Conservation (phyloP, 2,113 vertebrate genomes). For the Phyllostomus hastatus region DNA sequence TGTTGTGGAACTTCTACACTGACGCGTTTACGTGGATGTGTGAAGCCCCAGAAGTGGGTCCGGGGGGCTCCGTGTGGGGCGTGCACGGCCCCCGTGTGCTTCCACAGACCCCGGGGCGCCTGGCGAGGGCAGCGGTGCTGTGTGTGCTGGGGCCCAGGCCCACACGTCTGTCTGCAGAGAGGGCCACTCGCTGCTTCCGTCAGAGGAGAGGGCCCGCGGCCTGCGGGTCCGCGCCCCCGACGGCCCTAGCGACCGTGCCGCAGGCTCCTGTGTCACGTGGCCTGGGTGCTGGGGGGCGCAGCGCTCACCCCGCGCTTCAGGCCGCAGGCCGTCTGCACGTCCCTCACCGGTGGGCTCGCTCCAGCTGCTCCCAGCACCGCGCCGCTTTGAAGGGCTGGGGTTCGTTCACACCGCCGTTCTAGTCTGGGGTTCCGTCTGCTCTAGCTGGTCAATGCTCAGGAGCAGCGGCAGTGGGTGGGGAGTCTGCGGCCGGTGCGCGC, state of each 20-base stretch:
- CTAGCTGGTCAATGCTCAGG: not conserved
- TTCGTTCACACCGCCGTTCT: not conserved
- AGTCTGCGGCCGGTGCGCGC: too few species aligned
- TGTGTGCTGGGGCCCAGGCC: rapidly evolving
- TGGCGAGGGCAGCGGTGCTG: not conserved
- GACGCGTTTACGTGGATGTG: not conserved
- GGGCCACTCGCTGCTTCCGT: not conserved
- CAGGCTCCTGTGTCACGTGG: not conserved
- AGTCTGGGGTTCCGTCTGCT: not conserved
- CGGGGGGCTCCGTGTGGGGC: not conserved
- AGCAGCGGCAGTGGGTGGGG: not conserved
- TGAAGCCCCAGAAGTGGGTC: not conserved
- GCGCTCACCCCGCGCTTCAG: not conserved
- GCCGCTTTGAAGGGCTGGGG: not conserved
- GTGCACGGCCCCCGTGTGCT: not conserved
- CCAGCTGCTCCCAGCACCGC: not conserved
- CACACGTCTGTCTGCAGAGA: not conserved
- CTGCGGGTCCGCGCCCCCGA: too few species aligned
- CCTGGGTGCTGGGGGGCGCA: too few species aligned
- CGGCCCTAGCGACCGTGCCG: too few species aligned
- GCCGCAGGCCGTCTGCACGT: not conserved
- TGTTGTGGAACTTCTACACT: not conserved
- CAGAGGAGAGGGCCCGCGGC: not conserved
- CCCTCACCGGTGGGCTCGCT: not conserved
- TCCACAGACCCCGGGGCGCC: not conserved